Percentiles rank a stretch among this genome's conserved stretches.
Conservation (phyloP, 2,113 vertebrate genomes). For the Megaptera novaeangliae region DNA sequence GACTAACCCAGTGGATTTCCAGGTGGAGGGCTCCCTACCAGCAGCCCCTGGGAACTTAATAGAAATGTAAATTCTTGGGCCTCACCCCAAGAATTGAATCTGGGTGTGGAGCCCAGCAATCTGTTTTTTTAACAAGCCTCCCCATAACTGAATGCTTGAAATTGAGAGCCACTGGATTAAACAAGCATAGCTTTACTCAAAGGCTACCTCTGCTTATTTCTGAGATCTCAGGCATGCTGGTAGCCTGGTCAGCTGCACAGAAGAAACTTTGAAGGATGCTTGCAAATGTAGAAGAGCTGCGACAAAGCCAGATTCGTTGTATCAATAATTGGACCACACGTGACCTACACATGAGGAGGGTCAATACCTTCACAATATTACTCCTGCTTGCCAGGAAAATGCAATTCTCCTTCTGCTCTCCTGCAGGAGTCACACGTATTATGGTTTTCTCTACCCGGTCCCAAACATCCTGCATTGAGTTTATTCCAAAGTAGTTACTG, state of each 20-base stretch:
- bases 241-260: background rate
- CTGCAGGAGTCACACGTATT: background rate
- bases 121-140: background rate
- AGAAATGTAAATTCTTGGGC: background rate
- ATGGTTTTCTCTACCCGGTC: background rate
- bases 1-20: background rate
- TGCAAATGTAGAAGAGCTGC: no score
- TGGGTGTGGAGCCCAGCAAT: background rate
- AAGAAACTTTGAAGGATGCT: background rate
- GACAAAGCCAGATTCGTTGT: background rate
- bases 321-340: accelerated
- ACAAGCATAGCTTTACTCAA: background rate
- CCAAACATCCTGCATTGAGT: background rate
- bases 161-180: background rate
- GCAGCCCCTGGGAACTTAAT: background rate
- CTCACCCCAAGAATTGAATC: background rate
- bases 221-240: background rate
- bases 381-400: background rate
- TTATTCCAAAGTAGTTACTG: background rate
- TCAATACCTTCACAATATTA: background rate
- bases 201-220: background rate
- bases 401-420: background rate
- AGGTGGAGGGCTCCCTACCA: background rate
- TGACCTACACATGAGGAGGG: no score
- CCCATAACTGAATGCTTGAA: background rate